Base-by-base conservation (phyloP, 2,797 vertebrate genomes). In the Lacerta agilis region DNA sequence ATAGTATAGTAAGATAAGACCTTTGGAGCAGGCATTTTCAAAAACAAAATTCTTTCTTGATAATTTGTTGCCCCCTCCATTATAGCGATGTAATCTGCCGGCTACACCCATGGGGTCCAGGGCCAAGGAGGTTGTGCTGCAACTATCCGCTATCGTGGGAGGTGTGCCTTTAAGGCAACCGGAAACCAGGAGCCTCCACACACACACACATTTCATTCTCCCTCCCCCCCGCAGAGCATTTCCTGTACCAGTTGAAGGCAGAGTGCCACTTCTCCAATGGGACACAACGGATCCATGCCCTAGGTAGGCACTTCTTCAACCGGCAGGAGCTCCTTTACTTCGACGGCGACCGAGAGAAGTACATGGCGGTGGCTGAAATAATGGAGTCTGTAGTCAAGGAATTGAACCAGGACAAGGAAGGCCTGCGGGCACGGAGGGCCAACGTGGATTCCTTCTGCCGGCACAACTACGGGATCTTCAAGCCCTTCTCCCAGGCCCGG, bases 201-300 rank as follows among this genome's bases (percentile, higher is more conserved):
- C 8, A 0, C 45, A 45, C 43, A 45, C 66, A 6, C 0, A n/a
- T 17, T 9, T 25, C 13, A 1, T 4, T 3, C 33, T 3, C 29
- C 5, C 2, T 8, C 7, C 75, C 36, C 1, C 58, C 45, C 75
- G 1, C 61, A 36, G 2, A 69, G 66, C 66, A 69, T 1, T 71
- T 49, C 43, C 0, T 86, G 43, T 0, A 0, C 25, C 86, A 87
- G 36, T 0, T 0, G 0, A 81, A 41, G 27, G 0, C 0, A 0
- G 79, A 82, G 1, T 80, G 78, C 55, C 15, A 1, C 0, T 58
- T 58, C n/a, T 17, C 6, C 69, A 75, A 85, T 7, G 49, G 20
- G 69, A 87, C 23, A 38, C 18, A 27, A 61, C 33, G 33, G 78
- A n/a, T 87, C 4, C 78, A 10, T 29, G 23, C 0, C 33, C 11